A percentile compares a stretch with the other conserved stretches of the same genome.
These are phyloP conservation scores for Heliornis fulica DNA, from an alignment of 2,113 vertebrate species.

Conservation along the genomic window DNA sequence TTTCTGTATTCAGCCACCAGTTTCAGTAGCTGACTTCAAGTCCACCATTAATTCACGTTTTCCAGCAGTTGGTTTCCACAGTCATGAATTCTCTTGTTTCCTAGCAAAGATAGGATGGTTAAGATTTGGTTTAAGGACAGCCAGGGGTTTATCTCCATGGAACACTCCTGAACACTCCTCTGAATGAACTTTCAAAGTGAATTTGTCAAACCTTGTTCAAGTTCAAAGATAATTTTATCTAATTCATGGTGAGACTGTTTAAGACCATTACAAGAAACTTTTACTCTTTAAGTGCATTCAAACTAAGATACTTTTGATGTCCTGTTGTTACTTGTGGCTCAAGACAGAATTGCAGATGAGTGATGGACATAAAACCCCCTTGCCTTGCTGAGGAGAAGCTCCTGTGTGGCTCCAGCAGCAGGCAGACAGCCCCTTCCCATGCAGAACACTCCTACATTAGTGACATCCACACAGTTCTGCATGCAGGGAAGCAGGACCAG, in stretches of 20 bases:
- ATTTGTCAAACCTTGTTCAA: neutral
- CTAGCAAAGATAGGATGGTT: neutral
- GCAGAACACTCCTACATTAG: neutral
- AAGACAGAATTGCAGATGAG: neutral
- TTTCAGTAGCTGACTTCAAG: neutral
- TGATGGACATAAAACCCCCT: neutral
- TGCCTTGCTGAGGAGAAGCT: neutral
- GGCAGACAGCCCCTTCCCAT: neutral
- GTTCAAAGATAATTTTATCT: neutral
- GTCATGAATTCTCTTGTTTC: neutral
- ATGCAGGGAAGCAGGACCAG: neutral
- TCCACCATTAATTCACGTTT: neutral
- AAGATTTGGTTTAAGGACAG: neutral
- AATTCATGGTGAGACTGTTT: neutral
- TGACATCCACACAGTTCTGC: neutral
- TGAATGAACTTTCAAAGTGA: neutral
- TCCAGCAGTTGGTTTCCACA: neutral
- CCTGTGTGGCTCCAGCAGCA: neutral
- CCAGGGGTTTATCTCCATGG: neutral
- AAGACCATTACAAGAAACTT: neutral
- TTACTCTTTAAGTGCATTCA: neutral
- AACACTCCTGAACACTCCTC: neutral
- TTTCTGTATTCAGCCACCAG: neutral
- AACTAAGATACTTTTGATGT: neutral
- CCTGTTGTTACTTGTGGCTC: neutral